Evolutionary conservation across 1,140 invertebrate genomes (phyloP).

Genomic region (Hycleus cichorii): DNA sequence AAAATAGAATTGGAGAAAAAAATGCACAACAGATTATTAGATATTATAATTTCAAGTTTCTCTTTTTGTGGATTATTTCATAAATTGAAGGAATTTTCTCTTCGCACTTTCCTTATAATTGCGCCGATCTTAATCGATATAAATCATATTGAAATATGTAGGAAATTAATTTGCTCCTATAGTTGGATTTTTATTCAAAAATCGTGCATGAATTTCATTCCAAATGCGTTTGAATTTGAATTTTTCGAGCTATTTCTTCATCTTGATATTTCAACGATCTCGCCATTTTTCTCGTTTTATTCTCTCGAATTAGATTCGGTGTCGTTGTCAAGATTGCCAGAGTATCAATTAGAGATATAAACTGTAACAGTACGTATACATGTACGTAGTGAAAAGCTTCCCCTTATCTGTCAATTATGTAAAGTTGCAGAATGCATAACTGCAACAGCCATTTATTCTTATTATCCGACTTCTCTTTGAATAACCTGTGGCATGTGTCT

Average conservation of each 20-base stretch:
- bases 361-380: too few relatives aligned
- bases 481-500: constrained; percentile 15
- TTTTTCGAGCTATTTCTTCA: too few relatives aligned
- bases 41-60: constrained; percentile 20
- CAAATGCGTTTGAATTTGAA: too few relatives aligned
- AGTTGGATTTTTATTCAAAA: too few relatives aligned
- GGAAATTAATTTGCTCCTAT: constrained; percentile 5
- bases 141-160: constrained; percentile 9
- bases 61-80: constrained; percentile 21
- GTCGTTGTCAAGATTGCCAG: too few relatives aligned
- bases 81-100: constrained; percentile 17
- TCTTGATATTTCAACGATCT: too few relatives aligned
- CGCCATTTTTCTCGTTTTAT: too few relatives aligned
- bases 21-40: neutral
- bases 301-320: too few relatives aligned
- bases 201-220: too few relatives aligned
- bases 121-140: constrained; percentile 6
- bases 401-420: constrained; percentile 5
- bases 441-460: constrained; percentile 11
- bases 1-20: neutral
- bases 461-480: constrained; percentile 11
- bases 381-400: too few relatives aligned
- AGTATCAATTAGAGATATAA: too few relatives aligned
- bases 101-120: constrained; percentile 23
- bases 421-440: constrained; percentile 1